Base-by-base conservation (phyloP, 1,140 invertebrate species). In the Cydia amplana region DNA sequence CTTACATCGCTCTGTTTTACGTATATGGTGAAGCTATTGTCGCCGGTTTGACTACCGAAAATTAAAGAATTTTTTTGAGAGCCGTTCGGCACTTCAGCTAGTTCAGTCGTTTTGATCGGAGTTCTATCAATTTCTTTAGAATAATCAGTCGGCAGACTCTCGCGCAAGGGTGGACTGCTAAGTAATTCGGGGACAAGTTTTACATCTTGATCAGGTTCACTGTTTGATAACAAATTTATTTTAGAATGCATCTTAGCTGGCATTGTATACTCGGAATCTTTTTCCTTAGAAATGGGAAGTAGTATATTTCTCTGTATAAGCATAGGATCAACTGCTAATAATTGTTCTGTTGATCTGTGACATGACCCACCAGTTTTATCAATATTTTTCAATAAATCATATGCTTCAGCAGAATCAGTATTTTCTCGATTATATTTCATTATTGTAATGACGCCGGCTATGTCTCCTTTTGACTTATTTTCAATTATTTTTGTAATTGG, bases 1-100 rank as follows among this genome's bases (percentile, higher is more conserved):
- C 85, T 75, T 4, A 80, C 32, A 63, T 82, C 81, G 9, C 77
- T 80, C 40, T 78, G 80, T 67, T 83, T 81, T 43, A 80, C 65
- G 6, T 78, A 32, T 10, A 75, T 51, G 25, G 75, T 63, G 23
- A 49, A 76, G 65, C 78, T 77, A 60, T 60, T 23, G 9, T 20
- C 20, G 10, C 55, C 55, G 6, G 55, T 60, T 60, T 60, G 55
- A 23, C 2, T 23, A 23, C 20, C 55, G 20, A 20, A 60, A 23
- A 60, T 23, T 5, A 23, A 2, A 23, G 20, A 4, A 23, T 60
- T 60, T 23, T 60, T 60, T 7, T 60, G 18, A 12, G 55, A 23
- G 18, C n/a, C 10, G 12, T 60, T 60, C 20, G 9, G 20, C n/a
- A 12, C 18, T n/a, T 60, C n/a, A 1, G n/a, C 23, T 23, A 23